These are phyloP conservation scores for Mionectes macconnelli DNA, from an alignment of 2,113 vertebrate species.

Conservation along the genomic window DNA sequence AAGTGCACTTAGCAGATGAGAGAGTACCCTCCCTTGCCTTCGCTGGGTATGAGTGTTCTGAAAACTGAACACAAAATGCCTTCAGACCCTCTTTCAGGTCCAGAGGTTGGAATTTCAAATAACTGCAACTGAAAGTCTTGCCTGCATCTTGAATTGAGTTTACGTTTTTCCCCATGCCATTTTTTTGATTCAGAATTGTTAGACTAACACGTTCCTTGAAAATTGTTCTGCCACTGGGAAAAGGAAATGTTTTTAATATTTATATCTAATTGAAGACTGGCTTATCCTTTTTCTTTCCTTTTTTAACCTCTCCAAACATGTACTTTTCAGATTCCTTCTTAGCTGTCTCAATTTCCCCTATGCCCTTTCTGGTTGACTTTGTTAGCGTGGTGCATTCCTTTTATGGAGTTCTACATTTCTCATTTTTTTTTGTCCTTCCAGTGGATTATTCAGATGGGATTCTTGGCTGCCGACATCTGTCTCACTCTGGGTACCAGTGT, in stretches of 20 bases:
- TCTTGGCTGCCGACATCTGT: neutral
- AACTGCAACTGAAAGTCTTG: neutral
- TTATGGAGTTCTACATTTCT: constrained; percentile 28
- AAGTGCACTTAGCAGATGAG: constrained; percentile 10
- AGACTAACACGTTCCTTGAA: neutral
- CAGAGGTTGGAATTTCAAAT: neutral
- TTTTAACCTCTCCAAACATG: constrained; percentile 51
- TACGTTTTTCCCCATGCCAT: neutral
- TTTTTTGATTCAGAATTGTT: neutral
- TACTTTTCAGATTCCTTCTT: constrained; percentile 41
- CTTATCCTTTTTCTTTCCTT: constrained; percentile 35
- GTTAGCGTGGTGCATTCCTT: neutral
- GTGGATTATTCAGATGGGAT: constrained; percentile 32
- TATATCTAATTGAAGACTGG: constrained; percentile 3
- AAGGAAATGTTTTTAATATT: constrained; percentile 31
- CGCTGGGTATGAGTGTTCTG: rapidly evolving
- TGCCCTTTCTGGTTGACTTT: constrained; percentile 43
- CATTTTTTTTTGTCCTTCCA: constrained; percentile 23
- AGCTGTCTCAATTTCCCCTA: constrained; percentile 16
- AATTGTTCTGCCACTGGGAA: neutral
- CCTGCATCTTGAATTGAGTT: neutral
- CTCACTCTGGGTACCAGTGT: neutral
- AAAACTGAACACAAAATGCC: neutral
- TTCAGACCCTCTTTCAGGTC: neutral
- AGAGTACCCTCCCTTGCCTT: neutral